A percentile compares a stretch with the other conserved stretches of the same genome.
Evolutionary conservation across 2,888 invertebrate species (phyloP).

Genomic region (Rotaria macrura): DNA sequence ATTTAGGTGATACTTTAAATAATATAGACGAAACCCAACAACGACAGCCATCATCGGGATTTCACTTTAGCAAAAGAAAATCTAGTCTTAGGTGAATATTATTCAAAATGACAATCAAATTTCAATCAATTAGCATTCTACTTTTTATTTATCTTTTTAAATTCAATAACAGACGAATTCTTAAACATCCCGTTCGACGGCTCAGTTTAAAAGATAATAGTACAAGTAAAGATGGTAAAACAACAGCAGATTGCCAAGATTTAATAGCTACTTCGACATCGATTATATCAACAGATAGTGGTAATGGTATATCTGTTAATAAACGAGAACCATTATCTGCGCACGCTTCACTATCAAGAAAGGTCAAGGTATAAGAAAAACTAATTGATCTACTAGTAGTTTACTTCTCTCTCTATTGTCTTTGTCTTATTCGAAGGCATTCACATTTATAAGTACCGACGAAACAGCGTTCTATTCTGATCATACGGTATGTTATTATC

Average conservation of each 20-base stretch:
- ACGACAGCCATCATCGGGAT: not conserved
- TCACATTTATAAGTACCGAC: not conserved
- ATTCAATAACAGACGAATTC: not conserved
- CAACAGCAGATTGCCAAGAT: not conserved
- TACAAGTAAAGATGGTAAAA: not conserved
- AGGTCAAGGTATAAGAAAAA: not conserved
- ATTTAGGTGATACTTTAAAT: not conserved
- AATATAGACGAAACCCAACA: not conserved
- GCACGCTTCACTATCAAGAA: not conserved
- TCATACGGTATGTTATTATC: not conserved
- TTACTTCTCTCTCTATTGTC: too few species aligned
- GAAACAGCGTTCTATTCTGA: not conserved
- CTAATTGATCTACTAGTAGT: not conserved
- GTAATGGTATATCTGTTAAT: not conserved
- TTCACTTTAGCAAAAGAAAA: not conserved
- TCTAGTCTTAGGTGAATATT: not conserved
- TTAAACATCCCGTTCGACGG: not conserved
- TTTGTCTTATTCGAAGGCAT: not conserved
- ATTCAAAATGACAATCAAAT: too few species aligned
- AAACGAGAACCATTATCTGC: not conserved
- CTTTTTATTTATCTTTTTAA: not conserved
- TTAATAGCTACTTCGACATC: not conserved
- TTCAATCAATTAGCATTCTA: not conserved
- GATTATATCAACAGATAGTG: not conserved
- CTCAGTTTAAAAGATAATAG: conserved; percentile 7